phyloP scores from a whole-genome alignment of 2,113 vertebrate species.

The Probosciger aterrimus region DNA sequence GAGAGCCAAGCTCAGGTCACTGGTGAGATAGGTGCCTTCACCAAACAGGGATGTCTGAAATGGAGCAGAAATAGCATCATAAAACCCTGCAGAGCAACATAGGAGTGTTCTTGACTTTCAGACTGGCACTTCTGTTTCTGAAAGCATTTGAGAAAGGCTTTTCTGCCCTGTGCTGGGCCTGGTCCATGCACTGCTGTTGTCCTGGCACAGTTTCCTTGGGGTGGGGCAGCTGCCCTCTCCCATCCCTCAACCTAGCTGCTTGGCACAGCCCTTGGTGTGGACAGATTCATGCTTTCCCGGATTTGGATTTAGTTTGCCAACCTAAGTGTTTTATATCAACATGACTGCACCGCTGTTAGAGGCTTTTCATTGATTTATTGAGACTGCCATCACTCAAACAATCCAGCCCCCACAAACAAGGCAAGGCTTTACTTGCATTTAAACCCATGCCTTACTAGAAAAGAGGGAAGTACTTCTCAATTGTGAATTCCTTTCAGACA shows the following conservation, averaged over 20 bases:
- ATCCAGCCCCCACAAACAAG: background rate
- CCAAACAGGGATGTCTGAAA: slow-evolving; percentile 94
- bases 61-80: background rate
- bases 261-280: slow-evolving; percentile 20
- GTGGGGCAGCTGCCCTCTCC: slow-evolving; percentile 28
- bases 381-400: background rate
- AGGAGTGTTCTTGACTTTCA: background rate
- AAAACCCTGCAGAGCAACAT: background rate
- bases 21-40: slow-evolving; percentile 97
- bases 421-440: background rate
- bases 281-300: slow-evolving; percentile 52
- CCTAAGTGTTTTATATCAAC: slow-evolving; percentile 18
- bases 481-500: background rate
- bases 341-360: background rate
- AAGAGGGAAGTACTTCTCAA: background rate
- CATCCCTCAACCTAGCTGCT: slow-evolving; percentile 14
- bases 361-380: background rate
- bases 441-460: background rate
- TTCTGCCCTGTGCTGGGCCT: background rate
- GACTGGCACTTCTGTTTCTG: background rate
- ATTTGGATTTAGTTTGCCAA: slow-evolving; percentile 21
- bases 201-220: background rate
- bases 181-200: background rate
- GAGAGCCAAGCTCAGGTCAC: slow-evolving; percentile 95
- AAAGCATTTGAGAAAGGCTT: background rate